Conservation (phyloP, 2,113 vertebrate species). For the Pachycephala philippinensis region DNA sequence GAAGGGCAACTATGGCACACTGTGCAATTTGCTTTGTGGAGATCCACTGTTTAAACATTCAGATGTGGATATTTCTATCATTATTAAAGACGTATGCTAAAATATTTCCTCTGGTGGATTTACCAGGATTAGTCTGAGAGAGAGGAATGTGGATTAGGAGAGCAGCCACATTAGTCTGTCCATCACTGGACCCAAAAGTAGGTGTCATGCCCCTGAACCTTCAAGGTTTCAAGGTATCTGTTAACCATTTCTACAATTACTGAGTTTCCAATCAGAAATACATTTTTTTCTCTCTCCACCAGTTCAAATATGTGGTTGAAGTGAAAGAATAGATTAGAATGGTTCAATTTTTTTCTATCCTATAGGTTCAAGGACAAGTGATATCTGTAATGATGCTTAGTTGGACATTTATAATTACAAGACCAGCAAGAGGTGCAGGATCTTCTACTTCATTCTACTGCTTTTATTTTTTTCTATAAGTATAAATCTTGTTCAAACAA, state of each 20-base stretch:
- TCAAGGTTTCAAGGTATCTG: neutral
- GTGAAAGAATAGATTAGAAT: neutral
- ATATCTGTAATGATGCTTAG: neutral
- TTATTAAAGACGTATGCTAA: neutral
- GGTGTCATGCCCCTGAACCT: neutral
- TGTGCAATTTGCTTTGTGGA: neutral
- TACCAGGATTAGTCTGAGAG: neutral
- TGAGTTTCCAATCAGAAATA: neutral
- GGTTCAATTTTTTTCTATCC: neutral
- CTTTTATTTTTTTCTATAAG: neutral
- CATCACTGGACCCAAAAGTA: neutral
- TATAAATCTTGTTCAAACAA: neutral
- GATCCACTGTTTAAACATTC: neutral
- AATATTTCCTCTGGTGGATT: neutral
- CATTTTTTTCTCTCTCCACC: neutral
- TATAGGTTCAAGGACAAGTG: neutral
- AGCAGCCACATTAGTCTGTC: neutral
- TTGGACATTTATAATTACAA: neutral
- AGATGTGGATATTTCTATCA: neutral
- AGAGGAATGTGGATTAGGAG: neutral
- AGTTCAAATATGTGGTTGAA: neutral
- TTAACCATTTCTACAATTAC: neutral
- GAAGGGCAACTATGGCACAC: neutral
- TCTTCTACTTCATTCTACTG: neutral
- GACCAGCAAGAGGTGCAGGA: neutral